phyloP scores from a whole-genome alignment of 1,140 invertebrate species.

The Lepidurus arcticus region DNA sequence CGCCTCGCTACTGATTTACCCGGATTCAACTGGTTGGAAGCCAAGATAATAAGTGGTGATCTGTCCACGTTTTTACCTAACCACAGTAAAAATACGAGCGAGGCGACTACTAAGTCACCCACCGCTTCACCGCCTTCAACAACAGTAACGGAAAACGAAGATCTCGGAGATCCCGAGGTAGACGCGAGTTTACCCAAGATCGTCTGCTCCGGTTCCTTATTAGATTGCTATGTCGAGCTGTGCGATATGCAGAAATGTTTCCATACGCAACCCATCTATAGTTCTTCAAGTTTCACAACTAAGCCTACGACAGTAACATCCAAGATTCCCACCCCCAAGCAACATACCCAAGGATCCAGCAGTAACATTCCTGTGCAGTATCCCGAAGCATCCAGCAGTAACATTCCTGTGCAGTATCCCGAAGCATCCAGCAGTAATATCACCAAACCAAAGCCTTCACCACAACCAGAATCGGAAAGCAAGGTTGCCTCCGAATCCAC shows the following conservation, averaged over 20 bases:
- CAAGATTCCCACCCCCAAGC: no score
- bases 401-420: no score
- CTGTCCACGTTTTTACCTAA: neutral
- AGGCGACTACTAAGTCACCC: neutral
- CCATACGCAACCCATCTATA: neutral
- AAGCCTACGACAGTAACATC: no score
- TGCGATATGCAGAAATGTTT: slow-evolving; percentile 14
- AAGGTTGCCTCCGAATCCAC: no score
- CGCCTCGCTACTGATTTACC: slow-evolving; percentile 31
- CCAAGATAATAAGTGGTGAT: slow-evolving; percentile 24
- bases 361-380: no score
- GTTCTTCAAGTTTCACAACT: no score
- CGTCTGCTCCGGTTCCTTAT: neutral
- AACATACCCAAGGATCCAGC: no score
- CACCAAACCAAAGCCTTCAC: no score
- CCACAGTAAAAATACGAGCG: neutral
- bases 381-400: no score
- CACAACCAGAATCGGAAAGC: no score
- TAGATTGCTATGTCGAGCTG: neutral
- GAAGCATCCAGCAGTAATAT: no score
- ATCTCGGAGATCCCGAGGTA: neutral
- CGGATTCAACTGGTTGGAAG: slow-evolving; percentile 32
- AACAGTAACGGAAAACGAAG: neutral
- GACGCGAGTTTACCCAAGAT: neutral
- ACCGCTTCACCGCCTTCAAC: neutral